Evolutionary conservation across 1,140 invertebrate species (phyloP).

Genomic region (Archegozetes longisetosus): DNA sequence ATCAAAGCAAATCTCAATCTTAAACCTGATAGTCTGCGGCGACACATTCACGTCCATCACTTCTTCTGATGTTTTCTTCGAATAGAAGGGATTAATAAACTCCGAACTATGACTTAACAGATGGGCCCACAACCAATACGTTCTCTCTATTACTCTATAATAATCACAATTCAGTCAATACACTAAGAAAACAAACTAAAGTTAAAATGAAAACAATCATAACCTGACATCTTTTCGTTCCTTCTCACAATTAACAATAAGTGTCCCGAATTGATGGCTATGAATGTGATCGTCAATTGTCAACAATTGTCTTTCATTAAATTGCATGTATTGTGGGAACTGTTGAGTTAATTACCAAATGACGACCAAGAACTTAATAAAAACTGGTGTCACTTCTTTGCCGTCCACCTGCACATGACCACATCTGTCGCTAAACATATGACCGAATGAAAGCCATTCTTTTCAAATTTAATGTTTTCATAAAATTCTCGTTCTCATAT

Average conservation of each 20-base stretch:
- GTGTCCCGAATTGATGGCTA: constrained; percentile 81
- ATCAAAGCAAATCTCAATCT: not conserved
- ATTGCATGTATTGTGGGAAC: constrained; percentile 81
- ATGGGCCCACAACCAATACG: constrained; percentile 88
- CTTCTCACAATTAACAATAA: constrained; percentile 85
- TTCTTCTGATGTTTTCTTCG: too few species aligned
- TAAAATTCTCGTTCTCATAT: too few species aligned
- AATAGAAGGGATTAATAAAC: constrained; percentile 86
- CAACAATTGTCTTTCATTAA: constrained; percentile 85
- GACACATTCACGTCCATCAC: constrained; percentile 8
- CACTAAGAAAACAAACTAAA: not conserved
- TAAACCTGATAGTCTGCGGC: constrained; percentile 72
- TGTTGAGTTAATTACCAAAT: constrained; percentile 85
- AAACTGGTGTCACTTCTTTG: constrained; percentile 76
- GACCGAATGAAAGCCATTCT: constrained; percentile 91
- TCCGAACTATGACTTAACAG: constrained; percentile 75
- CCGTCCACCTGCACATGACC: constrained; percentile 68
- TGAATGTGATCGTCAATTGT: constrained; percentile 87
- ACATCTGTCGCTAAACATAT: constrained; percentile 85
- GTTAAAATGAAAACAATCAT: constrained; percentile 3
- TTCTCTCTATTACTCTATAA: constrained; percentile 32
- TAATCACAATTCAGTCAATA: not conserved
- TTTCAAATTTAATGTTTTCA: too few species aligned
- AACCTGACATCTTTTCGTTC: constrained; percentile 67
- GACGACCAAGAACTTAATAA: constrained; percentile 85